Conservation (phyloP, 2,113 vertebrate genomes). For the Sander vitreus region DNA sequence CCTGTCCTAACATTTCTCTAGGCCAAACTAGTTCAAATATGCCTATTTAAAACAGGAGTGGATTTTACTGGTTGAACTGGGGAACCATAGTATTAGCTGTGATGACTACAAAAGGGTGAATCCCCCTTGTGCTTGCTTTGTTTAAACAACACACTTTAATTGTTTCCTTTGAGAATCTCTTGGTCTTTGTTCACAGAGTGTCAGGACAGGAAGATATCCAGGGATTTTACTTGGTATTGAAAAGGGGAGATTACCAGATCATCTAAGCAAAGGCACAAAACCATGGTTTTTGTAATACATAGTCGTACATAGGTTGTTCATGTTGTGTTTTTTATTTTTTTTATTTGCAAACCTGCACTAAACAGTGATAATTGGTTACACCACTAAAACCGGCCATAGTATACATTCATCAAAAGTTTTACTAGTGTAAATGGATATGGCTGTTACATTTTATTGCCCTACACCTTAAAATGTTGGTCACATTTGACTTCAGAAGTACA, state of each 20-base stretch:
- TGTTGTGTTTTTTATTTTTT: background rate
- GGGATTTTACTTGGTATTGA: background rate
- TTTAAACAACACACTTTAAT: too few relatives aligned
- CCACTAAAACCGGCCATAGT: too few relatives aligned
- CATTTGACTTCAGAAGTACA: background rate
- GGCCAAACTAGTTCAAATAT: background rate
- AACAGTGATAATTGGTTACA: background rate
- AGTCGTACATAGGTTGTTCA: background rate
- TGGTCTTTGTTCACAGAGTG: slow-evolving; percentile 24
- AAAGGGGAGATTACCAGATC: slow-evolving; percentile 12
- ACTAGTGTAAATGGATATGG: background rate
- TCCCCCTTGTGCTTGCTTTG: background rate
- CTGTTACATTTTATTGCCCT: background rate
- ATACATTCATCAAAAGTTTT: background rate
- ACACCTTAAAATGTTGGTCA: background rate
- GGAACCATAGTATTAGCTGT: background rate
- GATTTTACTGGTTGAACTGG: background rate
- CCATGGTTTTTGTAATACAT: background rate
- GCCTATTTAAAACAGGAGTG: background rate
- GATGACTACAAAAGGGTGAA: background rate
- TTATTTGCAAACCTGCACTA: background rate
- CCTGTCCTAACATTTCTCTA: background rate
- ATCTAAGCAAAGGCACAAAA: background rate
- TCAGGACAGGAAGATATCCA: slow-evolving; percentile 2
- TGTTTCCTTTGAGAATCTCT: background rate